Conservation (phyloP, 2,113 vertebrate species). For the Scophthalmus maximus region DNA sequence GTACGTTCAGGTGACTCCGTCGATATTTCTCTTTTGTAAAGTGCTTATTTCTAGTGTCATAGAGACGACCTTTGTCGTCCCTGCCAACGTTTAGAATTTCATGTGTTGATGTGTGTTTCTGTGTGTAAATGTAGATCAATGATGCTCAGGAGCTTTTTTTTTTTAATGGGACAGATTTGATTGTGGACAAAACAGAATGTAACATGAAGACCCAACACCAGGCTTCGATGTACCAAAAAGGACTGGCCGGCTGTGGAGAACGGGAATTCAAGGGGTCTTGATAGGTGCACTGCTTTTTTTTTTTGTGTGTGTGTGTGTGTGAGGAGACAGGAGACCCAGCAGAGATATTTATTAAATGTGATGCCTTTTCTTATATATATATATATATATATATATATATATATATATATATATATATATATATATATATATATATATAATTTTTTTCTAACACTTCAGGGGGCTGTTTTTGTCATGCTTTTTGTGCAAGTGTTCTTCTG, state of each 20-base stretch:
- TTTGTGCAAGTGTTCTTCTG: background rate
- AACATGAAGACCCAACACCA: conserved; percentile 46
- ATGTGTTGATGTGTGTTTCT: conserved; percentile 44
- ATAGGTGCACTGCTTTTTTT: conserved; percentile 24
- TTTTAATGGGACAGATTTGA: conserved; percentile 67
- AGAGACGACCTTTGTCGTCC: conserved; percentile 22
- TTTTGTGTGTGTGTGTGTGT: too few relatives aligned
- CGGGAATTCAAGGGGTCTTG: conserved; percentile 36
- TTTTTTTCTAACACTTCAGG: too few relatives aligned
- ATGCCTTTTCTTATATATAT: too few relatives aligned
- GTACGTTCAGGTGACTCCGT: conserved; percentile 43
- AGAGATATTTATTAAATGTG: conserved; percentile 77
- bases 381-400: too few relatives aligned
- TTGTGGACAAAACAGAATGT: conserved; percentile 81
- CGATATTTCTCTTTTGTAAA: conserved; percentile 43
- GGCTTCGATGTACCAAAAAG: conserved; percentile 36
- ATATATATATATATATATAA: too few relatives aligned
- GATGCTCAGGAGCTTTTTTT: conserved; percentile 68
- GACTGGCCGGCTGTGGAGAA: background rate
- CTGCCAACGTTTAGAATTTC: conserved; percentile 30
- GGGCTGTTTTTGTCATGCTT: background rate
- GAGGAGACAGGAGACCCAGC: conserved; percentile 35
- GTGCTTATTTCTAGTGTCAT: conserved; percentile 40
- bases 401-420: too few relatives aligned
- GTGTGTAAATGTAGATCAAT: conserved; percentile 43